phyloP scores from a whole-genome alignment of 2,888 invertebrate genomes.

The Galerucella calmariensis region DNA sequence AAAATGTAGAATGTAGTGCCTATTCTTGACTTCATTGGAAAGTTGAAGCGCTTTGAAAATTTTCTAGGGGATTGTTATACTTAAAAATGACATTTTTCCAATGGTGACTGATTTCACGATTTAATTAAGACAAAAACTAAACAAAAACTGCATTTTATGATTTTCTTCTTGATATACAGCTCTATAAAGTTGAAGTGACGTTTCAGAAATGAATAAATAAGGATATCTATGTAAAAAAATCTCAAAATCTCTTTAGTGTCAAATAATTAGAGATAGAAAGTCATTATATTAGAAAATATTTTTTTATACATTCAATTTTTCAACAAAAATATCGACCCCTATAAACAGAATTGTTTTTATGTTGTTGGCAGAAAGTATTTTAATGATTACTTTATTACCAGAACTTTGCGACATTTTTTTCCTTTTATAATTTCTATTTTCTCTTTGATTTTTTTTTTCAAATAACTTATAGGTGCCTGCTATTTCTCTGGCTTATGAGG shows the following conservation, averaged over 20 bases:
- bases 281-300: neutral
- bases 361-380: constrained; percentile 31
- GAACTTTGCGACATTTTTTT: constrained; percentile 33
- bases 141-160: no score
- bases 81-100: no score
- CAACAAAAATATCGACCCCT: neutral
- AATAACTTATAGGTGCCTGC: constrained; percentile 78
- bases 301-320: neutral
- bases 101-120: no score
- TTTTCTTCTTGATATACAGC: no score
- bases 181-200: no score
- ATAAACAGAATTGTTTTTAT: neutral
- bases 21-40: no score
- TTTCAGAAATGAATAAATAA: no score
- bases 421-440: constrained; percentile 42
- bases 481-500: constrained; percentile 91
- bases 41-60: no score
- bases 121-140: no score
- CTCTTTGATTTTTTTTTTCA: constrained; percentile 49
- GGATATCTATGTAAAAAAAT: no score
- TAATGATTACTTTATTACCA: constrained; percentile 18
- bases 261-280: neutral
- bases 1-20: no score
- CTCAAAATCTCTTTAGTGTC: neutral
- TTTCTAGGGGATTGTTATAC: no score